Conservation (phyloP, 2,888 invertebrate species). For the Lasiommata megera region DNA sequence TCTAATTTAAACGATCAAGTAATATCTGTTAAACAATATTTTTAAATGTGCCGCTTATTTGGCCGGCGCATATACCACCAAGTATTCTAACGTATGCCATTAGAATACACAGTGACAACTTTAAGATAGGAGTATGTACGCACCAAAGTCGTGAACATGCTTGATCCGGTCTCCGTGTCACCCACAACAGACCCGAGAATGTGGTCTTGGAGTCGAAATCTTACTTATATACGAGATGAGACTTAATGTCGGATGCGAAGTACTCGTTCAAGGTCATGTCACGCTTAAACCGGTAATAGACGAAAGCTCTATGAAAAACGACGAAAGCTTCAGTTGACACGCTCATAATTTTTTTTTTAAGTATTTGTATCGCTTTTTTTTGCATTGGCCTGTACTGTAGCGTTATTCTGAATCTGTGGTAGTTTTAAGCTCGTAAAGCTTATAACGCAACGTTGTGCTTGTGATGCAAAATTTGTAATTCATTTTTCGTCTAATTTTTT, state of each 20-base stretch:
- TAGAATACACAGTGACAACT: neutral
- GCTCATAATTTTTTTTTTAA: conserved; percentile 1
- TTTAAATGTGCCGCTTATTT: neutral
- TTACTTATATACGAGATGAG: conserved; percentile 61
- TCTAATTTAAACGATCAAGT: neutral
- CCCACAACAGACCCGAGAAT: conserved; percentile 52
- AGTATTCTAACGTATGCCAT: neutral
- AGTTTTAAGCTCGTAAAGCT: too few relatives aligned
- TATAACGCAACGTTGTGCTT: too few relatives aligned
- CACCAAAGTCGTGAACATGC: conserved; percentile 62
- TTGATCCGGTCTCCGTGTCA: conserved; percentile 41
- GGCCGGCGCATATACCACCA: neutral
- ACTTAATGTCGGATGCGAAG: conserved; percentile 41
- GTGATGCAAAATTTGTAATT: too few relatives aligned
- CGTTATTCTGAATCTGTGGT: too few relatives aligned
- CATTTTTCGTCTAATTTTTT: too few relatives aligned
- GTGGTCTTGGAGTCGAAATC: conserved; percentile 47
- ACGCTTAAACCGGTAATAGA: conserved; percentile 36
- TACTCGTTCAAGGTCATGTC: conserved; percentile 53
- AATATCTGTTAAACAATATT: neutral
- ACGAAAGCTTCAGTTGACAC: conserved; percentile 30
- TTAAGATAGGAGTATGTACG: conserved; percentile 40
- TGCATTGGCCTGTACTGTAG: neutral
- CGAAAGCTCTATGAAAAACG: conserved; percentile 34
- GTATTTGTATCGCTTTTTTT: neutral